Evolutionary conservation across 2,888 invertebrate genomes (phyloP).

Genomic region (Melinopterus prodromus): DNA sequence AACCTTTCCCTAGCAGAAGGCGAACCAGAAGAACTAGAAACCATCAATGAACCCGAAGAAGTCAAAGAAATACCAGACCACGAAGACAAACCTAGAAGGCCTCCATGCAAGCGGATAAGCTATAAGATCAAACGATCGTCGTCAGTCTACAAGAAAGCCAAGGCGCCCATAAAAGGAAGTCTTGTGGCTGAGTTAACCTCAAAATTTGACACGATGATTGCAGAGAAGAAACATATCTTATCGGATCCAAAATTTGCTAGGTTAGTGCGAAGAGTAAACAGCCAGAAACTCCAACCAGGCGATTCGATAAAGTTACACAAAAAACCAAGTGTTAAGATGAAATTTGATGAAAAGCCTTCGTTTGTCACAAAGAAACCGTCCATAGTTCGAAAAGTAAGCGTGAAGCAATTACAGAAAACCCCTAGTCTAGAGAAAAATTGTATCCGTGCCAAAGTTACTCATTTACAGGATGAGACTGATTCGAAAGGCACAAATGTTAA

Average conservation of each 20-base stretch:
- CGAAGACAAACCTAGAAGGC: conserved; percentile 45
- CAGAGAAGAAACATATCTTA: conserved; percentile 60
- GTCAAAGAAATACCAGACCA: conserved; percentile 23
- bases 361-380: conserved; percentile 42
- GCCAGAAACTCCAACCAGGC: conserved; percentile 46
- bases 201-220: conserved; percentile 73
- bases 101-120: conserved; percentile 66
- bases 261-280: conserved; percentile 61
- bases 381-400: conserved; percentile 40
- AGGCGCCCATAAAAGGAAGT: conserved; percentile 64
- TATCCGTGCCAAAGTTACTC: conserved; percentile 43
- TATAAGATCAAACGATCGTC: conserved; percentile 67
- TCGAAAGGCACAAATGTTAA: conserved; percentile 18
- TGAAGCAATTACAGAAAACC: conserved; percentile 31
- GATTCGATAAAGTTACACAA: conserved; percentile 32
- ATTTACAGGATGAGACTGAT: conserved; percentile 36
- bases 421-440: conserved; percentile 40
- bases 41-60: conserved; percentile 39
- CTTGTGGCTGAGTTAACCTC: conserved; percentile 74
- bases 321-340: conserved; percentile 60
- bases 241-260: conserved; percentile 65
- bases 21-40: conserved; percentile 27
- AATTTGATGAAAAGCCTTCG: conserved; percentile 41
- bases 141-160: conserved; percentile 58
- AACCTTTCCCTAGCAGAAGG: conserved; percentile 40